Evolutionary conservation across 2,888 invertebrate species (phyloP), one percentile per base, ranked within the genome.

Genomic region (Stramonita haemastoma): DNA sequence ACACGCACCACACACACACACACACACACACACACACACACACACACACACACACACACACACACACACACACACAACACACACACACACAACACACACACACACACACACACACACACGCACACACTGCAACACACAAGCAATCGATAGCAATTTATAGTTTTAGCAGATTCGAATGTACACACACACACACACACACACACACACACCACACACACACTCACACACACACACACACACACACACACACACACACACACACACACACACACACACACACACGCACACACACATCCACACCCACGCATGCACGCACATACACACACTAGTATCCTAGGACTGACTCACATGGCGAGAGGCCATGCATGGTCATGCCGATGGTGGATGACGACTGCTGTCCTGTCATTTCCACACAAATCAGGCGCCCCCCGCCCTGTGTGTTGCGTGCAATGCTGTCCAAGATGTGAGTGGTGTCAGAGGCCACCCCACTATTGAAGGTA

Each of bases 381-480:
- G 57, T 86, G 70, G 90, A 88, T 32, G 89, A 56, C n/a, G 91
- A 77, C 87, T 91, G 90, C 56, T 93, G 92, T 11, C 94, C 94
- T 0, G 94, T 94, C 60, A 94, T 90, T 79, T 94, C 94, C 8
- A 94, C 90, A 86, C 94, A 93, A 13, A 94, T 89, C 34, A 94
- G 90, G 13, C 94, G 91, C 0, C 94, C 94, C 15, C 94, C 93
- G 46, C 88, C 90, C 34, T 91, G 90, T 5, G 94, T 92, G 86
- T 93, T 91, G 66, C 92, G 92, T 13, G 91, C 87, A 13, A 94
- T 93, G 19, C 93, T 92, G 85, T 93, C 91, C 29, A 92, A 91
- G 15, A 94, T 89, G 81, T 94, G 93, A n/a, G 87, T 90, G 57
- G 90, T 92, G 87, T 90, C 91, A 8, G 46, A 46, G 66, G 90